Percentiles rank a stretch among this genome's conserved stretches.
Evolutionary conservation across 2,113 vertebrate genomes (phyloP).

Genomic region (Phocoena phocoena): DNA sequence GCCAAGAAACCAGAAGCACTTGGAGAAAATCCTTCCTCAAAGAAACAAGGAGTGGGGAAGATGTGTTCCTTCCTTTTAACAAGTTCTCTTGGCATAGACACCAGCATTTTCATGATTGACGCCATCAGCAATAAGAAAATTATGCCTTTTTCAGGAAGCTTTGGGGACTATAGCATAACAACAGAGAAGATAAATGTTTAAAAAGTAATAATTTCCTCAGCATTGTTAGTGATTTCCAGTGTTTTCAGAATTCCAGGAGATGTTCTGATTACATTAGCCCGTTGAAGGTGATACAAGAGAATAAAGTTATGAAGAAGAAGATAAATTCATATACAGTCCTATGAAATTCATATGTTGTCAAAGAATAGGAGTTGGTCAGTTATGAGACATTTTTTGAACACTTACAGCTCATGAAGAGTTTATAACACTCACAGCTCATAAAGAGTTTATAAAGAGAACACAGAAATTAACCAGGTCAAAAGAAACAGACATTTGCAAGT

Average conservation of each 20-base stretch:
- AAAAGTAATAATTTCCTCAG: neutral
- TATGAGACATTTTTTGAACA: neutral
- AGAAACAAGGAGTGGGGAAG: neutral
- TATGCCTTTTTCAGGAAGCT: neutral
- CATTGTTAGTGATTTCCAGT: neutral
- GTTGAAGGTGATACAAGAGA: neutral
- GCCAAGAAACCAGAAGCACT: neutral
- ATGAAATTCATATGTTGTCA: neutral
- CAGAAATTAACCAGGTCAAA: neutral
- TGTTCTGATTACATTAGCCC: neutral
- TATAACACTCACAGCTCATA: conserved; percentile 11
- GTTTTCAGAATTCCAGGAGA: neutral
- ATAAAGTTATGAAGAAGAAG: neutral
- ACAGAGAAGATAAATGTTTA: neutral
- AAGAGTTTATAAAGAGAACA: conserved; percentile 5
- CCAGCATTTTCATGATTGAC: conserved; percentile 21
- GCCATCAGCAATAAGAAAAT: neutral
- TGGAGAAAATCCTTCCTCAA: neutral
- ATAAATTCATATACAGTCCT: neutral
- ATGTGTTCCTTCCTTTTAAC: neutral
- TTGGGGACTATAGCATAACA: neutral
- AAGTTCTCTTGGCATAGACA: neutral
- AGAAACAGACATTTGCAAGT: neutral
- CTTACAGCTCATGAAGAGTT: neutral
- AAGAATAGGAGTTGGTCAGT: neutral